Evolutionary conservation across 2,888 invertebrate genomes (phyloP).

Genomic region (Julus scanicus): DNA sequence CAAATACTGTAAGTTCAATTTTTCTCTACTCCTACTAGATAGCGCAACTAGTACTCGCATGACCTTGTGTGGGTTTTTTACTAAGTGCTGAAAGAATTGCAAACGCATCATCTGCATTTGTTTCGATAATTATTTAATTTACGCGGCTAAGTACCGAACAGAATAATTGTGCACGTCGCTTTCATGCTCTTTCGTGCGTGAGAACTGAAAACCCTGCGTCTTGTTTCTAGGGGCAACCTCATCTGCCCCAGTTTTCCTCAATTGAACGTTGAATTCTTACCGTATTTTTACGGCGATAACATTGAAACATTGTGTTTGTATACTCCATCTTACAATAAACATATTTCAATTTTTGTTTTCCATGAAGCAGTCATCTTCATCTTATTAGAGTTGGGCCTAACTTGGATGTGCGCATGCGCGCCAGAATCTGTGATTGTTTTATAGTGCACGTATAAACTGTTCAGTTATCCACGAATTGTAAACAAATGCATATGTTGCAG

Average conservation of each 20-base stretch:
- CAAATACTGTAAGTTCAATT: conserved; percentile 76
- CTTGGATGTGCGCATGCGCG: conserved; percentile 30
- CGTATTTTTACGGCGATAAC: no score
- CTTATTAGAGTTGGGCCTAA: background rate
- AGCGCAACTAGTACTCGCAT: conserved; percentile 1
- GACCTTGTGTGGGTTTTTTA: conserved; percentile 6
- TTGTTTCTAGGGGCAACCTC: conserved; percentile 38
- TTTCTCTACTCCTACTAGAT: background rate
- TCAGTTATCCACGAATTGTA: no score
- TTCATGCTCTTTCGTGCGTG: background rate
- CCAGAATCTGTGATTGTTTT: background rate
- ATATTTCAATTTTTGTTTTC: background rate
- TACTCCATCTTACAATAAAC: background rate
- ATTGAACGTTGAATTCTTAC: no score
- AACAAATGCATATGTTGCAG: no score
- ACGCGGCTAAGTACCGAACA: background rate
- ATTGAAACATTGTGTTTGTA: background rate
- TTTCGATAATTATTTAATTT: background rate
- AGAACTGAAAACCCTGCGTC: background rate
- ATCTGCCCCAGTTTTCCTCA: background rate
- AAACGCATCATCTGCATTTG: background rate
- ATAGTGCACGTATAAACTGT: background rate
- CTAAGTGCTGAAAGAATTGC: background rate
- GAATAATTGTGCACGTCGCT: no score
- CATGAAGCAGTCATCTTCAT: background rate